Evolutionary conservation across 2,113 vertebrate genomes (phyloP), one percentile per base, ranked within the genome.

Genomic region (Spilogale gracilis): DNA sequence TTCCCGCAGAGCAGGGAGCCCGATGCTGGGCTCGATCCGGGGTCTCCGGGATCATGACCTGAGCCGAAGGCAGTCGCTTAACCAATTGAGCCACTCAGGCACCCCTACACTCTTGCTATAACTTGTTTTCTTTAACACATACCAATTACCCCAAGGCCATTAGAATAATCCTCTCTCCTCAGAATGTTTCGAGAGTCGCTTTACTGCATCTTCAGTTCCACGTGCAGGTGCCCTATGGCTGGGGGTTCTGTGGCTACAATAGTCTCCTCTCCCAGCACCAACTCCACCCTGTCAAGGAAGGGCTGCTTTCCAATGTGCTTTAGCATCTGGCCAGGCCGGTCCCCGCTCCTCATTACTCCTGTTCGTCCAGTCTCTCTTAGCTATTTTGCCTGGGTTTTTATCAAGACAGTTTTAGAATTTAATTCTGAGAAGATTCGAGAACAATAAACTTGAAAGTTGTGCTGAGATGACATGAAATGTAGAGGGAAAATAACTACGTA

Each of bases 381-480:
- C 69, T 95, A 30, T 63, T 97, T 89, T 63, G 11, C 80, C 56
- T 76, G 7, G 32, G 56, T 89, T 88, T 81, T 45, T 74, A 80
- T 65, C 45, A 78, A 80, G 27, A 56, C 1, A 73, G 71, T 56
- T 73, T 90, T n/a, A 43, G 17, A 85, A 91, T 30, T 52, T 54
- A 78, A 60, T 50, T 82, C 86, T 74, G 25, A 65, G 89, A 83
- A 94, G 50, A 93, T 61, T 82, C 16, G 90, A 87, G 21, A 96
- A 71, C 14, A 90, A 83, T 60, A 94, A 56, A 23, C 48, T 38
- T 85, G 9, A 78, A n/a, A 73, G 14, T 25, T 91, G 32, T 71
- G 38, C 30, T 84, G 32, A 88, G 14, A 93, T 89, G 58, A 43
- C 6, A 87, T 13, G n/a, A 69, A 73, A 91, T 20, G 2, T 27